Conservation (phyloP, 2,888 invertebrate genomes). For the Lydus trimaculatus region DNA sequence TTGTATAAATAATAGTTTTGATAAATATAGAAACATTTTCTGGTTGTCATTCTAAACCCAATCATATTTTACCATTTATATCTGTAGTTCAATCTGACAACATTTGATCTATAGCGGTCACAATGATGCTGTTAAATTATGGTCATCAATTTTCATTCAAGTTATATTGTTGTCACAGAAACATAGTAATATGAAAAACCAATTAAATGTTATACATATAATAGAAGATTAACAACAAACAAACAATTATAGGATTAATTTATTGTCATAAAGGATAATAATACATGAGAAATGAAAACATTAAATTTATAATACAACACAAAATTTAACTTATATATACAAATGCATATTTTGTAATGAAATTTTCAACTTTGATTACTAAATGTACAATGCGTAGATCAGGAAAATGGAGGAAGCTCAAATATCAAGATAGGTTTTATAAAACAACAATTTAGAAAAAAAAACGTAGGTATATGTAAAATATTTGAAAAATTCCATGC, state of each 20-base stretch:
- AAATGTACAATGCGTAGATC: neutral
- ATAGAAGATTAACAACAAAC: no score
- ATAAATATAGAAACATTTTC: neutral
- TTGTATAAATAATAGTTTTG: no score
- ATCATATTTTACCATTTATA: neutral
- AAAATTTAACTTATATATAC: neutral
- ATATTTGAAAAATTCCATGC: neutral
- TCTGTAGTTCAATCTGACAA: neutral
- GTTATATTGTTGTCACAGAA: neutral
- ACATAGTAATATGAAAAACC: neutral
- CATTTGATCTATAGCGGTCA: neutral
- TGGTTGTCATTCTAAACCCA: neutral
- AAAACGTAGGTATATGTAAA: no score
- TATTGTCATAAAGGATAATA: no score
- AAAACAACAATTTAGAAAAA: neutral
- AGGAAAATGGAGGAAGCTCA: no score
- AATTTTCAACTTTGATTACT: neutral
- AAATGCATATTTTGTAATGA: neutral
- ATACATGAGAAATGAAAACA: no score
- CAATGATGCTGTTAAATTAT: neutral
- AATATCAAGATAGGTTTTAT: neutral
- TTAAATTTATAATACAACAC: no score
- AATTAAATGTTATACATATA: neutral
- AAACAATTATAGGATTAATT: no score
- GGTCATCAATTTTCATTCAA: neutral